Percentiles rank a stretch among this genome's conserved stretches.
phyloP scores from a whole-genome alignment of 2,113 vertebrate species.

The Eulemur rufifrons region DNA sequence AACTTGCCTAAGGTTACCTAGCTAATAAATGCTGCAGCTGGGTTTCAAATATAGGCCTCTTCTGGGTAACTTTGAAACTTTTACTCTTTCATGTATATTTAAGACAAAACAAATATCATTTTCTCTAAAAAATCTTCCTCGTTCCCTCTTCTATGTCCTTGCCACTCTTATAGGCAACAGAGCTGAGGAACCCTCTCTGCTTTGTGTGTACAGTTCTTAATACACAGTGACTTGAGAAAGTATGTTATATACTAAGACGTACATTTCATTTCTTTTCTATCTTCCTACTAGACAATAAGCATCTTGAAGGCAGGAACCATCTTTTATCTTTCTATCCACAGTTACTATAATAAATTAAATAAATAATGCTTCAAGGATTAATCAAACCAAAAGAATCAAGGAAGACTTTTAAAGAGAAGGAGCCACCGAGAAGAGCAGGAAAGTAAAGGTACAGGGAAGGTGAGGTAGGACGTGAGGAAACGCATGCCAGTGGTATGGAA shows the following conservation, averaged over 20 bases:
- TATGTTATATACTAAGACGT: neutral
- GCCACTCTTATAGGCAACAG: neutral
- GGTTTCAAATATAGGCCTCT: neutral
- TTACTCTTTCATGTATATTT: neutral
- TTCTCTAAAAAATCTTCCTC: neutral
- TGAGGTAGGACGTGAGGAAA: neutral
- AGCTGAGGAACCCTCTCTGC: neutral
- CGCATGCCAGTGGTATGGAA: rapidly evolving
- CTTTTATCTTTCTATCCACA: neutral
- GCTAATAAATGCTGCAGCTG: neutral
- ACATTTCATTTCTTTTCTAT: neutral
- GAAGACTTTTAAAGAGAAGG: neutral
- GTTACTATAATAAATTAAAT: neutral
- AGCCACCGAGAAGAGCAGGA: neutral
- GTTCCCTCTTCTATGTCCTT: neutral
- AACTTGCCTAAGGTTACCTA: neutral
- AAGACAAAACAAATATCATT: neutral
- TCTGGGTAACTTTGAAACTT: neutral
- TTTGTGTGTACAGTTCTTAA: neutral
- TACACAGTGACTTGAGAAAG: neutral
- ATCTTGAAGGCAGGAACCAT: neutral
- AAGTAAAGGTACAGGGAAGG: neutral
- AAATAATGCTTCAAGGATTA: neutral
- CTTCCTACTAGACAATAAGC: neutral
- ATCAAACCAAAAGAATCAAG: neutral